These are phyloP conservation scores for Ypsolopha scabrella DNA, from an alignment of 2,888 invertebrate species.

Conservation along the genomic window DNA sequence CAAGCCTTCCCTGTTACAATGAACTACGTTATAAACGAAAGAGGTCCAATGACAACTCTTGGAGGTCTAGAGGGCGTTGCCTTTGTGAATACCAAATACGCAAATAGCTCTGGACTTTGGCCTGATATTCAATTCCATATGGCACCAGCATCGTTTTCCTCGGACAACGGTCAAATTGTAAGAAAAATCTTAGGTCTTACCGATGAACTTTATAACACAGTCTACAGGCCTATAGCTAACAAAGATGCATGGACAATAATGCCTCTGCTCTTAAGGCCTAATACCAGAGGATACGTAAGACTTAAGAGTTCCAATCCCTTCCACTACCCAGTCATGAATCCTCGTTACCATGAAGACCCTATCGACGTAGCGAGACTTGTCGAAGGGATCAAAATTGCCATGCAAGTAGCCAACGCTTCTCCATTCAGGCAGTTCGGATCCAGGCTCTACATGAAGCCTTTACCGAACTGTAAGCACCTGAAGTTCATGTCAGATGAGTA, in stretches of 20 bases:
- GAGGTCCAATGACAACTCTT: conserved; percentile 88
- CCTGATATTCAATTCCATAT: conserved; percentile 94
- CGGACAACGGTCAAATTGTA: conserved; percentile 81
- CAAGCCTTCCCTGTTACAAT: conserved; percentile 83
- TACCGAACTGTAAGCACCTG: conserved; percentile 82
- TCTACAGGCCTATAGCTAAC: conserved; percentile 84
- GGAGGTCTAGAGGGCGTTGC: conserved; percentile 91
- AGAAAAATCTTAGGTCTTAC: conserved; percentile 83
- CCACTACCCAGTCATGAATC: conserved; percentile 88
- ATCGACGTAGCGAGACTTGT: conserved; percentile 83
- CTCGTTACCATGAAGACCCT: conserved; percentile 91
- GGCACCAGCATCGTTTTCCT: conserved; percentile 89
- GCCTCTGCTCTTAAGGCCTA: conserved; percentile 84
- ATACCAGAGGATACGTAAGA: conserved; percentile 82
- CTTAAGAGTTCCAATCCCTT: conserved; percentile 86
- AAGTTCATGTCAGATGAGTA: conserved; percentile 84
- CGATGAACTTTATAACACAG: conserved; percentile 82
- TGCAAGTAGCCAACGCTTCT: conserved; percentile 78
- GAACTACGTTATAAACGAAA: conserved; percentile 82
- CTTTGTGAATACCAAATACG: conserved; percentile 87
- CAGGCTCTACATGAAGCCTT: conserved; percentile 77
- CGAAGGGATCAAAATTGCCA: conserved; percentile 84
- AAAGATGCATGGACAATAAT: conserved; percentile 87
- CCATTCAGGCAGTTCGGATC: conserved; percentile 87
- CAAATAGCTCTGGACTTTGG: conserved; percentile 81